Evolutionary conservation across 2,113 vertebrate species (phyloP).

Genomic region (Ceratotherium simum): DNA sequence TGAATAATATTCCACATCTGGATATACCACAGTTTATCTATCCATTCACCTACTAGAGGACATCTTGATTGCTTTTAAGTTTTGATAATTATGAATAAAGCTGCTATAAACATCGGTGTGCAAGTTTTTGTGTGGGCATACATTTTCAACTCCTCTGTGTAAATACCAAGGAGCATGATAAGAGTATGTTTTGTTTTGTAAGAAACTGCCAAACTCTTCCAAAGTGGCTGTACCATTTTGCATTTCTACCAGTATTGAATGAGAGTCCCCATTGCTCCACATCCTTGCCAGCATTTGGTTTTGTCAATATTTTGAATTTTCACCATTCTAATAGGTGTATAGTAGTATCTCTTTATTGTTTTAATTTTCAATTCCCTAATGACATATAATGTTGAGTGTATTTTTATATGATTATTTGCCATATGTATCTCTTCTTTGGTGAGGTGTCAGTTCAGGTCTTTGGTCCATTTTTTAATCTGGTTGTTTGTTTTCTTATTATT

Average conservation of each 20-base stretch:
- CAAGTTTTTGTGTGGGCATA: not conserved
- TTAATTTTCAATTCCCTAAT: not conserved
- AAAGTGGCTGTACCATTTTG: not conserved
- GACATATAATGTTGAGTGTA: not conserved
- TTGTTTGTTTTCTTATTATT: not conserved
- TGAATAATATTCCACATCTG: not conserved
- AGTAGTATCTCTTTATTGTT: not conserved
- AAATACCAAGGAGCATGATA: not conserved
- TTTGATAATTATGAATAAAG: not conserved
- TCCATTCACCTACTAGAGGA: not conserved
- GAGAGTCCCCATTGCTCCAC: not conserved
- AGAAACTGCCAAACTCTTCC: not conserved
- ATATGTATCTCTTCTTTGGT: not conserved
- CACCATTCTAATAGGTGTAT: not conserved
- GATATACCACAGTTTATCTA: not conserved
- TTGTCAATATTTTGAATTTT: not conserved
- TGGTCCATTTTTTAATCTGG: no score
- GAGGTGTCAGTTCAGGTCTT: not conserved
- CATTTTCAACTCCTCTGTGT: not conserved
- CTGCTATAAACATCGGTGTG: not conserved
- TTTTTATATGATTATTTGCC: not conserved
- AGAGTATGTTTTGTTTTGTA: not conserved
- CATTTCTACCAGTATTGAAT: not conserved
- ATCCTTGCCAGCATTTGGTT: not conserved
- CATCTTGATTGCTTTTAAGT: not conserved